Conservation (phyloP, 2,888 invertebrate species). For the Eristalis arbustorum region DNA sequence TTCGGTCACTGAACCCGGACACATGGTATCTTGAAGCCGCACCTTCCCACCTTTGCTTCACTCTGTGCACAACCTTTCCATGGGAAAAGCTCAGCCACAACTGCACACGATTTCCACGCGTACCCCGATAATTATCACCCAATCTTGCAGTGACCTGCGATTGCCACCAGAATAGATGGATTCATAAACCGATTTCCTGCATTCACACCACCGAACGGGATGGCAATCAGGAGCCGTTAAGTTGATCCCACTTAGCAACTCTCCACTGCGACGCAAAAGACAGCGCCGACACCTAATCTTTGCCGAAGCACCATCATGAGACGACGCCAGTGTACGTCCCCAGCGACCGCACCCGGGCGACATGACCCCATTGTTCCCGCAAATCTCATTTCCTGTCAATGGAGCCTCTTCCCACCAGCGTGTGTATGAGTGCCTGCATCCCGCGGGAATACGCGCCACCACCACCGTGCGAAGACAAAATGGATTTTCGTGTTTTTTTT, state of each 20-base stretch:
- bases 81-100: too few relatives aligned
- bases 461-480: slow-evolving; percentile 60
- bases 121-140: too few relatives aligned
- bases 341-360: background rate
- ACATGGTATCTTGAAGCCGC: too few relatives aligned
- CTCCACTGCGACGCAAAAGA: slow-evolving; percentile 23
- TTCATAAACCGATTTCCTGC: slow-evolving; percentile 43
- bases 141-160: too few relatives aligned
- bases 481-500: slow-evolving; percentile 56
- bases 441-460: slow-evolving; percentile 21
- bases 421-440: slow-evolving; percentile 10
- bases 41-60: too few relatives aligned
- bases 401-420: slow-evolving; percentile 42
- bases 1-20: too few relatives aligned
- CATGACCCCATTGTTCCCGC: slow-evolving; percentile 52
- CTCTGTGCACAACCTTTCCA: too few relatives aligned
- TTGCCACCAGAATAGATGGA: background rate
- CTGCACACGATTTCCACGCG: too few relatives aligned
- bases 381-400: slow-evolving; percentile 69
- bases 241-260: slow-evolving; percentile 49
- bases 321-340: slow-evolving; percentile 13
- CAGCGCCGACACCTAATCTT: slow-evolving; percentile 27
- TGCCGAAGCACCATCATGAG: slow-evolving; percentile 17
- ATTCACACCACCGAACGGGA: slow-evolving; percentile 14
- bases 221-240: slow-evolving; percentile 52